Conservation (phyloP, 2,888 invertebrate species). For the Calliopum simillimum region DNA sequence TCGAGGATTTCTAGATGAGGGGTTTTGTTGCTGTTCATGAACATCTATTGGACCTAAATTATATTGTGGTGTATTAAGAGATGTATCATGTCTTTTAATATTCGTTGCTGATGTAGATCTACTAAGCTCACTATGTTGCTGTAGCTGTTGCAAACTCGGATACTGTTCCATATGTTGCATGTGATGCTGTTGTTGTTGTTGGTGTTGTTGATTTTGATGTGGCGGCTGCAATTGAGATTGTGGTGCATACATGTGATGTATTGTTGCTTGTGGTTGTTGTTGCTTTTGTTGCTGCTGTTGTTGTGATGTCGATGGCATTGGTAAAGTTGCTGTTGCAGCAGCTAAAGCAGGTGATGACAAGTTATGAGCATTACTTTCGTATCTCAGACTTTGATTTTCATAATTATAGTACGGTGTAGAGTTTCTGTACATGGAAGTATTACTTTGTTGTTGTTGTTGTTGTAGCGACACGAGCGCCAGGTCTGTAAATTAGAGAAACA, state of each 20-base stretch:
- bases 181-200: constrained; percentile 34
- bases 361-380: constrained; percentile 46
- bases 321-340: constrained; percentile 54
- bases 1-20: constrained; percentile 14
- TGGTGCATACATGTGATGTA: constrained; percentile 27
- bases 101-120: not conserved
- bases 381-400: constrained; percentile 45
- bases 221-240: constrained; percentile 32
- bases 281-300: constrained; percentile 40
- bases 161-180: constrained; percentile 38
- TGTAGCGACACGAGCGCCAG: no score
- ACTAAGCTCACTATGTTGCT: constrained; percentile 10
- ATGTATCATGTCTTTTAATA: constrained; percentile 4
- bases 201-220: constrained; percentile 15
- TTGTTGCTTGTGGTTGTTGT: constrained; percentile 19
- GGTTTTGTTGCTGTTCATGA: constrained; percentile 35
- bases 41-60: constrained; percentile 26
- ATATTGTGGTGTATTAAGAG: not conserved
- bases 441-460: constrained; percentile 8
- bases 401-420: constrained; percentile 46
- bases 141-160: constrained; percentile 21
- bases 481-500: no score
- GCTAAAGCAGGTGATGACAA: constrained; percentile 53
- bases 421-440: constrained; percentile 16
- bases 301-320: constrained; percentile 49